Conservation (phyloP, 2,797 vertebrate genomes). For the Phataginus tricuspis region DNA sequence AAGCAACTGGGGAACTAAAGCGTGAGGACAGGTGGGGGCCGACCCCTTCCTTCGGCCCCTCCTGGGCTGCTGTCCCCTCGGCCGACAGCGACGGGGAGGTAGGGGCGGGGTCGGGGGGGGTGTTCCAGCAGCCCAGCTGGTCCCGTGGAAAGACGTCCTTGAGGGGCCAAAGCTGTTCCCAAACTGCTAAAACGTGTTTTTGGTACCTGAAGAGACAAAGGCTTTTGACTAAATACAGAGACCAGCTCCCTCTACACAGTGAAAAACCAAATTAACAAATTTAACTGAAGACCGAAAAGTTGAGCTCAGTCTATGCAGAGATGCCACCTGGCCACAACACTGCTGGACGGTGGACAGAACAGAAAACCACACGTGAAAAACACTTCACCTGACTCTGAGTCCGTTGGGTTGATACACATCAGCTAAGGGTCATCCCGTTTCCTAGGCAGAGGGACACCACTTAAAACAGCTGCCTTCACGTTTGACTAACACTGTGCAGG, state of each 20-base stretch:
- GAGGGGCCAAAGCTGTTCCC: background rate
- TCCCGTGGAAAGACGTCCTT: too few species aligned
- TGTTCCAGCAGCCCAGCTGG: background rate
- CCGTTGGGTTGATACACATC: too few species aligned
- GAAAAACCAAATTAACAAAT: background rate
- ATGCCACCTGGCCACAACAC: slow-evolving; percentile 53
- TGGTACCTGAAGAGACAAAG: slow-evolving; percentile 35
- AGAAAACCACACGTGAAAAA: background rate
- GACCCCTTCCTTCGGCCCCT: accelerated
- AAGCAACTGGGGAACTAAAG: background rate
- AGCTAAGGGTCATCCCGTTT: background rate
- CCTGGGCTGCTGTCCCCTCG: background rate
- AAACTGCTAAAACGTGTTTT: background rate
- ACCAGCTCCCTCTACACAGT: slow-evolving; percentile 70
- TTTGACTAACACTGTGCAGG: background rate
- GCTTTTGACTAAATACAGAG: slow-evolving; percentile 60
- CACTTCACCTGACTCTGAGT: too few species aligned
- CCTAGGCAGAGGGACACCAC: background rate
- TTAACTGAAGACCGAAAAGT: slow-evolving; percentile 3
- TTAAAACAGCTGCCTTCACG: background rate
- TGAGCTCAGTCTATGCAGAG: slow-evolving; percentile 42
- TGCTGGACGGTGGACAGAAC: slow-evolving; percentile 32
- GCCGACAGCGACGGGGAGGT: accelerated
- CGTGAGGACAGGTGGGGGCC: background rate
- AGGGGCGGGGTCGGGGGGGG: background rate